Evolutionary conservation across 2,113 vertebrate species (phyloP), one percentile per base, ranked within the genome.

Genomic region (Cephalopterus ornatus): DNA sequence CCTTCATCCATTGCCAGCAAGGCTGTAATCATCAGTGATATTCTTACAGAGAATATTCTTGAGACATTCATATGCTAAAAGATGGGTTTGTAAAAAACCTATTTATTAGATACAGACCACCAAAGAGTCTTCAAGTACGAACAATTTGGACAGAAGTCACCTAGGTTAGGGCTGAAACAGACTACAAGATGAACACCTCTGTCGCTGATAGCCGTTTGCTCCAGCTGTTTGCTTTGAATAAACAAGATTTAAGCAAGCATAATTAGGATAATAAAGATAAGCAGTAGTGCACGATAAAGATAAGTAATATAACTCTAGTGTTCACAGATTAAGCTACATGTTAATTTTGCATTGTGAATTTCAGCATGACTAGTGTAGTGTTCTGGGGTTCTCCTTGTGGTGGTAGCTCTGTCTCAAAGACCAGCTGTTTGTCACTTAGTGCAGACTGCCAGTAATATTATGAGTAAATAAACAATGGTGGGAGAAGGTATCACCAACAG

Each of bases 221-320:
- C 30, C 75, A 63, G 33, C 67, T 88, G 41, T 79, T 93, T 82
- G 56, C 62, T 90, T 83, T 80, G 42, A 90, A 71, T 88, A 70
- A 41, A 50, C 35, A 77, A 71, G 65, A 73, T 61, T 91, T 85
- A 66, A 89, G 72, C 32, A 68, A 70, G 24, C 6, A 0, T 76
- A 55, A 66, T 73, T 73, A 74, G 55, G 46, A 63, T 83, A 66
- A 83, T 83, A 89, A 83, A 94, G 81, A 91, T 87, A 94, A 88
- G 50, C 59, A 83, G 42, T 56, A 85, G 55, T 0, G 0, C 35
- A 30, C 50, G 75, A 71, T 93, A 85, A 89, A 85, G 61, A 28
- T 44, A 79, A 89, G 50, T 65, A 53, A 56, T 76, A 28, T 26
- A 83, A 55, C 37, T 91, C 35, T 52, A 11, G 35, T n/a, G 33